Percentiles rank a stretch among this genome's conserved stretches.
These are phyloP conservation scores for Melanerpes aurifrons DNA, from an alignment of 2,113 vertebrate genomes.

Conservation along the genomic window DNA sequence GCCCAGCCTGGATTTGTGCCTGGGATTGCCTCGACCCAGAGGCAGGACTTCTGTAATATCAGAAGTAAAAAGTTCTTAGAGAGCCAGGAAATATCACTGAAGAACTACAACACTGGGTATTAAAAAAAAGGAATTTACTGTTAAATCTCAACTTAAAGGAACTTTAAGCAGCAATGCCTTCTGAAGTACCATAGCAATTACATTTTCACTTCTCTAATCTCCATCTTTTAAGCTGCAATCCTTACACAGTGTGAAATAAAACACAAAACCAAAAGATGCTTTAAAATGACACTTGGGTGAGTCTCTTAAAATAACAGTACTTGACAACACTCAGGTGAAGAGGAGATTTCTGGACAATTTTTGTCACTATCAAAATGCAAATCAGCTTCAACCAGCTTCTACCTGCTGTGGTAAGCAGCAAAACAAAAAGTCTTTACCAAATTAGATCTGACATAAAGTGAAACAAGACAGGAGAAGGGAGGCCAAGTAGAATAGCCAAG, in stretches of 20 bases:
- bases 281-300: not conserved
- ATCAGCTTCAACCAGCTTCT: not conserved
- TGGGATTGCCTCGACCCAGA: too few relatives aligned
- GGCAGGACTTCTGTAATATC: not conserved
- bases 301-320: not conserved
- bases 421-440: slow-evolving; percentile 2
- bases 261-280: too few relatives aligned
- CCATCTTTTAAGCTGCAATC: not conserved
- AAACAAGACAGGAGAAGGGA: slow-evolving; percentile 13
- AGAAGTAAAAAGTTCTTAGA: not conserved
- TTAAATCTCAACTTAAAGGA: not conserved
- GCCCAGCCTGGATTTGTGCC: too few relatives aligned
- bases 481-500: slow-evolving; percentile 2
- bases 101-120: not conserved
- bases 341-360: not conserved
- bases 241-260: not conserved
- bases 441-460: not conserved
- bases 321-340: not conserved
- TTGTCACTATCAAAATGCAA: not conserved
- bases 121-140: not conserved
- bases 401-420: not conserved
- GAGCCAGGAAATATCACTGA: not conserved
- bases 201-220: not conserved
- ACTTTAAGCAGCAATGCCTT: not conserved
- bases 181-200: not conserved